Base-by-base conservation (phyloP, 2,888 invertebrate species). In the Archaeoteleia sp. region DNA sequence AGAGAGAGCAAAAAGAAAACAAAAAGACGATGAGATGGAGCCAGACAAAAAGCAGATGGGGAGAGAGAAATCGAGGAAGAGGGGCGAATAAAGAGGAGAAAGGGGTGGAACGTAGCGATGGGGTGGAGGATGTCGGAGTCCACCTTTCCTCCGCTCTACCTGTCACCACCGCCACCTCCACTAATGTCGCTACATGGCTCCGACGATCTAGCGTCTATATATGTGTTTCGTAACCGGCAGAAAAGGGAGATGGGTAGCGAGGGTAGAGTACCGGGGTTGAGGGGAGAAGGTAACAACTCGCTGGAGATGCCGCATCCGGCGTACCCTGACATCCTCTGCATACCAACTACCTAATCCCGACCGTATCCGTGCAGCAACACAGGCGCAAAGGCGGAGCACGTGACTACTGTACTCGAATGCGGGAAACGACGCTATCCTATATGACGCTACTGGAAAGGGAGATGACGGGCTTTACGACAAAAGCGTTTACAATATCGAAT, bases 221-320 rank as follows among this genome's bases (percentile, higher is more conserved):
- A 29, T 37, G 48, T 58, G 58, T 68, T 58, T 63, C 54, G 62
- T 49, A 58, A 68, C 49, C 51, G 48, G 43, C 32, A 29, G 58
- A 68, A 63, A 68, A 43, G 67, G 45, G 30, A 32, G 32, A 32
- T 10, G n/a, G 17, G 45, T 20, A 29, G 32, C 15, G 61, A 55
- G 45, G 27, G 43, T 20, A 15, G 45, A 32, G 30, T 20, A 17
- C 25, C 34, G 42, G 30, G 58, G 17, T 35, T 23, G 51, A 39
- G 55, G 32, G 43, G 6, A 14, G 55, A 45, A 20, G 29, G 60
- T 78, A 80, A 80, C 79, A 80, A 80, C 78, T 79, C 76, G 80
- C 78, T 78, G 78, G 79, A 81, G 81, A 80, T 78, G 80, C 80
- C 80, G 80, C 80, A 81, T 82, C 83, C 82, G 80, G 80, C 78